Conservation (phyloP, 2,888 invertebrate genomes). For the Mantis religiosa region DNA sequence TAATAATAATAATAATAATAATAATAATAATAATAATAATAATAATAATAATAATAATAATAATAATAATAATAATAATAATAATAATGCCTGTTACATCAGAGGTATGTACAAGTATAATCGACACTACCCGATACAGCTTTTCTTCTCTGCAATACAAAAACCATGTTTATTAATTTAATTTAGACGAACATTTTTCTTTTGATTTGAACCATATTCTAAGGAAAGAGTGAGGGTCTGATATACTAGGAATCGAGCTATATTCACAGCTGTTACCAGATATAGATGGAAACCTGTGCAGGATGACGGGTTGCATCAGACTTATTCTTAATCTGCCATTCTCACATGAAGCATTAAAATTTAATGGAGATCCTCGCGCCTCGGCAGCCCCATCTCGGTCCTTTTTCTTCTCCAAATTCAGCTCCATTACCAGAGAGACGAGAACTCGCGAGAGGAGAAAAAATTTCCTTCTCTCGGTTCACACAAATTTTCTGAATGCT, state of each 20-base stretch:
- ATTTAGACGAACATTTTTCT: background rate
- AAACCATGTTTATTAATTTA: too few species aligned
- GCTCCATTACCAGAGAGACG: background rate
- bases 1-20: too few species aligned
- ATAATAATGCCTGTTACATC: too few species aligned
- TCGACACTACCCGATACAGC: too few species aligned
- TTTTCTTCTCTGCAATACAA: too few species aligned
- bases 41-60: too few species aligned
- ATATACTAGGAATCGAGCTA: background rate
- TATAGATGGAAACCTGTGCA: background rate
- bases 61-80: too few species aligned
- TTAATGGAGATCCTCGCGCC: conserved; percentile 34
- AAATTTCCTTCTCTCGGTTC: background rate
- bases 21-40: too few species aligned
- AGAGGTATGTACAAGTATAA: too few species aligned
- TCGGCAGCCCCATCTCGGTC: conserved; percentile 17
- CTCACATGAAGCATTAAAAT: conserved; percentile 35
- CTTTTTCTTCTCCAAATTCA: background rate
- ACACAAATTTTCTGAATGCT: background rate
- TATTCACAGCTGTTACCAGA: background rate
- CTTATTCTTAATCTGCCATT: conserved; percentile 36
- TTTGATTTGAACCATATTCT: background rate
- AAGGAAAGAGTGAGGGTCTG: too few species aligned
- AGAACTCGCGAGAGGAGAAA: background rate
- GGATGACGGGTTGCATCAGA: conserved; percentile 25